Percentiles rank a stretch among this genome's conserved stretches.
phyloP scores from a whole-genome alignment of 1,140 invertebrate genomes.

The Zophobas morio region DNA sequence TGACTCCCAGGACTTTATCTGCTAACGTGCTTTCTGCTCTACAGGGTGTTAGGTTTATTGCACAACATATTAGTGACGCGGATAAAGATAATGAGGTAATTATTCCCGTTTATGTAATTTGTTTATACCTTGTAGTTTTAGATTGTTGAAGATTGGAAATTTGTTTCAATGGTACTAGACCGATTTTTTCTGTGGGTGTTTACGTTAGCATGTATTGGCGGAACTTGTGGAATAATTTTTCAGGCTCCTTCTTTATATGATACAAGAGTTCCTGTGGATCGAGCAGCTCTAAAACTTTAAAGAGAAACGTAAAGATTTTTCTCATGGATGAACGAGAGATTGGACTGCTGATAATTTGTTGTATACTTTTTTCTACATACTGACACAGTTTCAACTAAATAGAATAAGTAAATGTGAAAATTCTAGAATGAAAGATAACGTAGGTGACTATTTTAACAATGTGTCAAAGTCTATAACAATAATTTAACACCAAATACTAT shows the following conservation, averaged over 20 bases:
- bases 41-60: conserved; percentile 95
- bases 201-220: conserved; percentile 93
- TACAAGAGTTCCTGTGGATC: conserved; percentile 83
- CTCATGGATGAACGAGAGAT: too few species aligned
- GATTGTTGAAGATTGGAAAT: conserved; percentile 99
- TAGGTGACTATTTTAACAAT: too few species aligned
- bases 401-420: too few species aligned
- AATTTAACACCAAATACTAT: too few species aligned
- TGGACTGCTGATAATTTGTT: too few species aligned
- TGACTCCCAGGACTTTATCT: conserved; percentile 83
- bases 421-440: too few species aligned
- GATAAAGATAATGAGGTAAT: conserved; percentile 94
- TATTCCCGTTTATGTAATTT: too few species aligned
- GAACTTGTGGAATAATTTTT: conserved; percentile 92
- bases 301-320: too few species aligned
- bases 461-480: too few species aligned
- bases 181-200: conserved; percentile 98
- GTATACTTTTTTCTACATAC: too few species aligned
- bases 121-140: conserved; percentile 66
- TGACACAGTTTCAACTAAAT: too few species aligned
- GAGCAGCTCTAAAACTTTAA: conserved; percentile 59
- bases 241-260: conserved; percentile 97
- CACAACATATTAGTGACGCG: conserved; percentile 96
- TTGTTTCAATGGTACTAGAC: conserved; percentile 98
- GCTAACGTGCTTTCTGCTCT: conserved; percentile 92